These are phyloP conservation scores for Heliconius congener DNA, from an alignment of 1,140 invertebrate genomes.

Conservation along the genomic window DNA sequence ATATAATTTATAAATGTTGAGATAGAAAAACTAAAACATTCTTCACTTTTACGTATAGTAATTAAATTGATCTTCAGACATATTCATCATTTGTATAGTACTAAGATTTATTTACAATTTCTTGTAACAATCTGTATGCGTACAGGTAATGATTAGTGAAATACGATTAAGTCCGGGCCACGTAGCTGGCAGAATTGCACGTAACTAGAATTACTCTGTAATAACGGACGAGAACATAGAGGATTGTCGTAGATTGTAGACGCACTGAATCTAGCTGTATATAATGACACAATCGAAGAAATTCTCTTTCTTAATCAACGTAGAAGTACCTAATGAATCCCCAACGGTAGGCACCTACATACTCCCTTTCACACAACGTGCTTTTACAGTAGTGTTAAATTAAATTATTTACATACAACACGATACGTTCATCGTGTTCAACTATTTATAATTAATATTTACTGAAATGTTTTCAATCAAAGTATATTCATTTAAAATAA, in stretches of 20 bases:
- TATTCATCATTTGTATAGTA: no score
- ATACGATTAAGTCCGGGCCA: conserved; percentile 65
- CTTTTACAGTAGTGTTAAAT: background rate
- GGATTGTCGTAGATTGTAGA: conserved; percentile 74
- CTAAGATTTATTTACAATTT: no score
- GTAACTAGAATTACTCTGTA: conserved; percentile 71
- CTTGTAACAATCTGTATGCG: background rate
- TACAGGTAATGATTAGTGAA: conserved; percentile 24
- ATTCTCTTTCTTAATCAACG: conserved; percentile 48
- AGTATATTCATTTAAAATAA: background rate
- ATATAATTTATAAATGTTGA: background rate
- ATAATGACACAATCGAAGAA: conserved; percentile 70
- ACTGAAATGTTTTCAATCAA: no score
- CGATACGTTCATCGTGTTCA: background rate
- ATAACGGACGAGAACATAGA: conserved; percentile 65
- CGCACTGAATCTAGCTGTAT: conserved; percentile 70
- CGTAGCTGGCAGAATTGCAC: conserved; percentile 42
- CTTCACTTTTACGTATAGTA: no score
- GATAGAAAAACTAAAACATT: background rate
- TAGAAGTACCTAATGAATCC: conserved; percentile 33
- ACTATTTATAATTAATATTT: no score
- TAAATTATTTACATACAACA: background rate
- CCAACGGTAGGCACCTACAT: conserved; percentile 28
- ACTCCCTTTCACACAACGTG: conserved; percentile 36
- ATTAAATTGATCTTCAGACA: no score